phyloP scores from a whole-genome alignment of 2,797 vertebrate genomes.

The Siniperca scherzeri region DNA sequence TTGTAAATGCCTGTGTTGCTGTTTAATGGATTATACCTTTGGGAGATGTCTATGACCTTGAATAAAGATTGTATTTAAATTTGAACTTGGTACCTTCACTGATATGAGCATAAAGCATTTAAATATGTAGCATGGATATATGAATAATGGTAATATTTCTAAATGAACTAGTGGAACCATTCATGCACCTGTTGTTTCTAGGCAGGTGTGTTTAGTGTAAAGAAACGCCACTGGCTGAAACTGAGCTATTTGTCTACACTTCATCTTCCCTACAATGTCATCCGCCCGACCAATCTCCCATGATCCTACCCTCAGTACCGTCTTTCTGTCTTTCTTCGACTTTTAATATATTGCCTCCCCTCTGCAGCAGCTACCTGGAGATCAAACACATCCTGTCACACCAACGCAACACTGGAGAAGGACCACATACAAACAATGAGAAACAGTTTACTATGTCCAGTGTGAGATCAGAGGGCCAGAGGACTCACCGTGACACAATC shows the following conservation, averaged over 20 bases:
- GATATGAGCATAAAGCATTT: neutral
- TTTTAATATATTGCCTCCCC: slow-evolving; percentile 51
- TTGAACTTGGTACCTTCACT: slow-evolving; percentile 42
- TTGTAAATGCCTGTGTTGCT: slow-evolving; percentile 83
- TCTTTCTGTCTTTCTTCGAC: slow-evolving; percentile 43
- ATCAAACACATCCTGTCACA: slow-evolving; percentile 57
- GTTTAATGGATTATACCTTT: slow-evolving; percentile 83
- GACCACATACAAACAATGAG: neutral
- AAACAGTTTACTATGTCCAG: slow-evolving; percentile 40
- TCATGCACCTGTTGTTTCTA: neutral
- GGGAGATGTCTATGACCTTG: slow-evolving; percentile 78
- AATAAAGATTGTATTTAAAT: slow-evolving; percentile 85
- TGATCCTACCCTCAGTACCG: neutral
- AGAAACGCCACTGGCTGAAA: slow-evolving; percentile 11
- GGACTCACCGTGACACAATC: slow-evolving; percentile 25
- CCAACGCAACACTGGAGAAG: slow-evolving; percentile 18
- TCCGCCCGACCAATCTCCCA: slow-evolving; percentile 9
- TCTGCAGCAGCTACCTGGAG: slow-evolving; percentile 29
- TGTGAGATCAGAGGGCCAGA: slow-evolving; percentile 28
- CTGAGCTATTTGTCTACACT: slow-evolving; percentile 35
- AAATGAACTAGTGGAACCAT: neutral
- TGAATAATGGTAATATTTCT: neutral
- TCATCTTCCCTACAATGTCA: slow-evolving; percentile 27
- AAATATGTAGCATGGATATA: neutral
- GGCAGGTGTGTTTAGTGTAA: neutral